Evolutionary conservation across 1,140 invertebrate species (phyloP).

Genomic region (Drosophila grimshawi): DNA sequence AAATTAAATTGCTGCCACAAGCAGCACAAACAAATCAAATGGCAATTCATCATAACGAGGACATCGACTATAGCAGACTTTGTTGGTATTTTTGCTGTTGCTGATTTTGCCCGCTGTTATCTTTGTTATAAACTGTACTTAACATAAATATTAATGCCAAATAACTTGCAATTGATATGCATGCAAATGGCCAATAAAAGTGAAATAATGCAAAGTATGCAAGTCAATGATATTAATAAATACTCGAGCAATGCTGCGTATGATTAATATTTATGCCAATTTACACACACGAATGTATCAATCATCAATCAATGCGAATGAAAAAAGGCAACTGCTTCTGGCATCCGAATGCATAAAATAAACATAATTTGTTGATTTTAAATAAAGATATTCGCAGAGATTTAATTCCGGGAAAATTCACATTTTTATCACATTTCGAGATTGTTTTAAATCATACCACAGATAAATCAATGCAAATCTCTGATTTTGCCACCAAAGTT

Average conservation of each 20-base stretch:
- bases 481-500: background rate
- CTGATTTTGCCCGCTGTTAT: slow-evolving; percentile 15
- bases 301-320: slow-evolving; percentile 19
- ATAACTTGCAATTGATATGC: slow-evolving; percentile 61
- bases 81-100: slow-evolving; percentile 4
- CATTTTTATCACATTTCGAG: background rate
- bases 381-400: background rate
- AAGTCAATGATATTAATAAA: slow-evolving; percentile 16
- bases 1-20: slow-evolving; percentile 84
- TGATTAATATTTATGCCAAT: slow-evolving; percentile 19
- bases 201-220: background rate
- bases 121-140: slow-evolving; percentile 39
- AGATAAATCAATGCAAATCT: background rate
- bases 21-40: slow-evolving; percentile 83
- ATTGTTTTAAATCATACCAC: background rate
- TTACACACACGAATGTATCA: slow-evolving; percentile 2
- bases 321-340: background rate
- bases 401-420: background rate
- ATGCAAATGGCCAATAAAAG: slow-evolving; percentile 47
- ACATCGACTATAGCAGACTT: slow-evolving; percentile 32
- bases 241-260: slow-evolving; percentile 19
- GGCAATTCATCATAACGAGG: slow-evolving; percentile 79
- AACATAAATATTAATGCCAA: slow-evolving; percentile 33
- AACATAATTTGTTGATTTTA: background rate
- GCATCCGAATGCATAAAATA: background rate